These are phyloP conservation scores for Tylochromis polylepis DNA, from an alignment of 2,113 vertebrate genomes.

Conservation along the genomic window DNA sequence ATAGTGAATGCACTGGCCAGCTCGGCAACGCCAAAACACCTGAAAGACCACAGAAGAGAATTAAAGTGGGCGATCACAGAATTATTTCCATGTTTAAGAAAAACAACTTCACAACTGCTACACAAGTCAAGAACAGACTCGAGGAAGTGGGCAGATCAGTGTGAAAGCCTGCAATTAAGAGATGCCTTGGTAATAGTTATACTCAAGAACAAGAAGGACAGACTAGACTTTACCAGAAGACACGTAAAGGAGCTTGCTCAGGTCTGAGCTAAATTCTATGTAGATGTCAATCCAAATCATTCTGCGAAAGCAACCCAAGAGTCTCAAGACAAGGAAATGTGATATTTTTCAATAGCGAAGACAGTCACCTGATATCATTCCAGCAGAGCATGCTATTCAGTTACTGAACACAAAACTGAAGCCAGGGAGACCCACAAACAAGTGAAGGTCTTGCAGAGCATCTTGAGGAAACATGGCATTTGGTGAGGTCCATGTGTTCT, in stretches of 20 bases:
- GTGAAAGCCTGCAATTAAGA: background rate
- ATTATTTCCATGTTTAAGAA: background rate
- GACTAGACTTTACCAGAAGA: background rate
- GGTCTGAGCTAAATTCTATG: background rate
- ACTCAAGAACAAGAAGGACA: background rate
- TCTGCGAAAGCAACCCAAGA: background rate
- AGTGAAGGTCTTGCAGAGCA: background rate
- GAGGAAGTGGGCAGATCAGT: background rate
- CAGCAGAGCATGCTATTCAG: background rate
- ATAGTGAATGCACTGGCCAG: background rate
- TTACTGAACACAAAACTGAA: background rate
- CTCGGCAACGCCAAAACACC: background rate
- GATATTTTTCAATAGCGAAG: background rate
- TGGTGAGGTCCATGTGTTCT: background rate
- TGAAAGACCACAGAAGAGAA: background rate
- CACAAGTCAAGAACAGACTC: background rate
- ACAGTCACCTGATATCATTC: background rate
- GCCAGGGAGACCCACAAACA: background rate
- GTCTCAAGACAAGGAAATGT: background rate
- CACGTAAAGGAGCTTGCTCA: background rate
- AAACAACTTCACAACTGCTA: background rate
- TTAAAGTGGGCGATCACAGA: background rate
- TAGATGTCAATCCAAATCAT: background rate
- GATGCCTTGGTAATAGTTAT: background rate
- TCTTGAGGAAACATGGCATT: background rate